A percentile compares a stretch with the other conserved stretches of the same genome.
These are phyloP conservation scores for Hozukius guyotensis DNA, from an alignment of 2,797 vertebrate genomes.

Conservation along the genomic window DNA sequence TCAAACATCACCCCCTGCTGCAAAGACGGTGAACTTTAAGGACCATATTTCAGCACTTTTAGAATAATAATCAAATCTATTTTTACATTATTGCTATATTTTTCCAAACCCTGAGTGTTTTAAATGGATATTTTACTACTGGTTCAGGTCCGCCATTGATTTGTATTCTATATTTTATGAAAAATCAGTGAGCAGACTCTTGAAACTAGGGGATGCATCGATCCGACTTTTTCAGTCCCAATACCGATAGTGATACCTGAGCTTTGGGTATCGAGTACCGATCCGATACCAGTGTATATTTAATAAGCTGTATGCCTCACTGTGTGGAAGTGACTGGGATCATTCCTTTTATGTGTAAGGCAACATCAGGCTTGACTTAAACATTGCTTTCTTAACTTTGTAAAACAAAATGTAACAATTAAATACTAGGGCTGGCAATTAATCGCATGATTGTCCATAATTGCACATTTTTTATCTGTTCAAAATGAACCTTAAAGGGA, in stretches of 20 bases:
- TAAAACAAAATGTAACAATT: too few species aligned
- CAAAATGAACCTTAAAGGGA: rapidly evolving
- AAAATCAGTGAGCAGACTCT: background rate
- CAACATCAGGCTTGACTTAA: too few species aligned
- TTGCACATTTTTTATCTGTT: too few species aligned
- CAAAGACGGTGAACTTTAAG: constrained; percentile 17
- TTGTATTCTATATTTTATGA: background rate
- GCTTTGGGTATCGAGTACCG: too few species aligned
- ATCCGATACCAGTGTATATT: too few species aligned
- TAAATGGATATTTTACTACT: background rate
- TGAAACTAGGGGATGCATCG: background rate
- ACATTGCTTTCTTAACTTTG: too few species aligned
- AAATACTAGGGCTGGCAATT: rapidly evolving
- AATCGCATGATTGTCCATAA: too few species aligned
- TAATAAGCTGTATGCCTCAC: too few species aligned
- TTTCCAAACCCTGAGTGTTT: background rate
- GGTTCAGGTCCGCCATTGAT: background rate
- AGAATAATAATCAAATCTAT: background rate
- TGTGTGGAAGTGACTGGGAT: too few species aligned
- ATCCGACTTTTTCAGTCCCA: too few species aligned
- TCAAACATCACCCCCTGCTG: constrained; percentile 45
- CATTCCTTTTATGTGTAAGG: too few species aligned
- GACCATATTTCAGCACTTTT: background rate
- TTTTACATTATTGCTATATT: background rate
- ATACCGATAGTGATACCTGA: too few species aligned